Base-by-base conservation (phyloP, 1,140 invertebrate species). In the Plutomurus gul region DNA sequence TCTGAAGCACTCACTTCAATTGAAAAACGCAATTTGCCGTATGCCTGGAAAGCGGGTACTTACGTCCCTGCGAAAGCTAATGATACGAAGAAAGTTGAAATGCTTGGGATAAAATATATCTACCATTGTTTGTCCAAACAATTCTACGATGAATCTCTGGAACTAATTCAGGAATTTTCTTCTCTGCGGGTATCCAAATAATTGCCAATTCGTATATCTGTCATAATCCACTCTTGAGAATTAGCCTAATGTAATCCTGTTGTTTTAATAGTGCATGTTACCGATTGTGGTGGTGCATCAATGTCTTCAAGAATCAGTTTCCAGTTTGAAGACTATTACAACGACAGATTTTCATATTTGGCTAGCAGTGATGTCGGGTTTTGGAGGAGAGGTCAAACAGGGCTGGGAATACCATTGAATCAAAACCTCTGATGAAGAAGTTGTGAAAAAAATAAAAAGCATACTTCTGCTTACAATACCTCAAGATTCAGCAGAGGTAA, bases 21-120 rank as follows among this genome's bases (percentile, higher is more conserved):
- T 37, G 78, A 80, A 51, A 76, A 70, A 18, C 30, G 81, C 0
- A 78, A 77, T 71, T 4, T 47, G 18, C 75, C 81, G 2, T 76
- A 77, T 20, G 78, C 76, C 22, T 82, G 77, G 78, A 75, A 71
- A 77, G 33, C 74, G 65, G 81, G 75, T 11, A 40, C 77, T 11
- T 80, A 46, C 37, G 6, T 82, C 3, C 47, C 81, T 20, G 20
- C 20, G 1, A 75, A 77, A 37, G 30, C 22, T 10, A 47, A 46
- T 37, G 78, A 82, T 27, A n/a, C 36, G 1, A 36, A 33, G 18
- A 76, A 71, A 20, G 56, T 46, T 7, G 47, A 82, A 37, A 36
- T 39, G 18, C 72, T 82, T 47, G 81, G 78, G 27, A 27, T 78
- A 8, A 80, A 80, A 40, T 82, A 71, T 36, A 46, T 74, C 20